phyloP scores from a whole-genome alignment of 2,888 invertebrate species.

The Euzetes globulus region DNA sequence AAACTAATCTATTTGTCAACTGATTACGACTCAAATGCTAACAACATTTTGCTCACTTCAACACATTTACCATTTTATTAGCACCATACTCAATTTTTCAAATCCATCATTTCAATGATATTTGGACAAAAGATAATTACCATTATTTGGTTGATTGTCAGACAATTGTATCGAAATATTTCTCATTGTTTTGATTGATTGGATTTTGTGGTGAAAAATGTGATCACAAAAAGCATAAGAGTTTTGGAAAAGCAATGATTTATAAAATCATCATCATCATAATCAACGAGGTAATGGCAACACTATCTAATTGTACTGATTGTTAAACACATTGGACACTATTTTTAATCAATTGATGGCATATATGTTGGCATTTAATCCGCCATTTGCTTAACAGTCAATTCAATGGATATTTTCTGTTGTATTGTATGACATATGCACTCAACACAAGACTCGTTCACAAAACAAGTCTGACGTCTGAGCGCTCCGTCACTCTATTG shows the following conservation, averaged over 20 bases:
- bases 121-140: background rate
- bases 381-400: slow-evolving; percentile 28
- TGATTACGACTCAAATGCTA: no score
- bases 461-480: slow-evolving; percentile 24
- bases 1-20: background rate
- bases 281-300: no score
- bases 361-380: slow-evolving; percentile 23
- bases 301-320: no score
- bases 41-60: no score
- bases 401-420: background rate
- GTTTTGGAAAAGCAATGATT: background rate
- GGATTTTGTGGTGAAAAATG: background rate
- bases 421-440: no score
- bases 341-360: background rate
- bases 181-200: slow-evolving; percentile 13
- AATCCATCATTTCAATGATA: no score
- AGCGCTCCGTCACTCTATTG: background rate
- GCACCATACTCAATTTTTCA: no score
- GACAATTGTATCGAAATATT: slow-evolving; percentile 6
- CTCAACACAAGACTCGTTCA: background rate
- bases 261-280: background rate
- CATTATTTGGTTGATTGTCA: background rate
- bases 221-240: background rate
- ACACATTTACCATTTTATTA: no score
- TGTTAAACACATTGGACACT: no score